Base-by-base conservation (phyloP, 2,888 invertebrate species). In the Cryptops parisi region DNA sequence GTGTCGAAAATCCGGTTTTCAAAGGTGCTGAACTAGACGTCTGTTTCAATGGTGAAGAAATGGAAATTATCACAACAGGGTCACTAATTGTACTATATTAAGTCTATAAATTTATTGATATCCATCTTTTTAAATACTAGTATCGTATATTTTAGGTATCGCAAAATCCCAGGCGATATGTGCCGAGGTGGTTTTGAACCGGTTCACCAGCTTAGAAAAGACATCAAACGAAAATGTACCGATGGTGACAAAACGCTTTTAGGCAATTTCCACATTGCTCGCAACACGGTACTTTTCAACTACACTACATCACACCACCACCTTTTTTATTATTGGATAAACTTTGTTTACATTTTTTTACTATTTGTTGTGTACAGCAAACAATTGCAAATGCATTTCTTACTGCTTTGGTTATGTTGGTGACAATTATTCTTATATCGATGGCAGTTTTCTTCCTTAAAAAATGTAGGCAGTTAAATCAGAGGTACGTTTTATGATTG, bases 91-190 rank as follows among this genome's bases (percentile, higher is more conserved):
- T 19, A 6, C 17, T 41, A 12, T 41, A 9, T 41, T 41, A 41
- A 41, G 17, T 17, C 6, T 41, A n/a, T n/a, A n/a, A n/a, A n/a
- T n/a, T n/a, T n/a, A n/a, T n/a, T n/a, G n/a, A 33, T 33, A 33
- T 15, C 33, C 33, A 33, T 33, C 15, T 33, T 9, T 15, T 33
- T 33, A 33, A 33, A n/a, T n/a, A n/a, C n/a, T n/a, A n/a, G n/a
- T 33, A 33, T 9, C 15, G 6, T 33, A 33, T 9, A 33, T 41
- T 46, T n/a, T 17, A 55, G 90, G 0, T 91, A 90, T 65, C 73
- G 82, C 17, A 84, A 83, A 67, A 83, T 90, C 49, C 76, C 81
- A 22, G 87, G 84, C 0, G 85, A 91, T 65, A 76, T 77, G 1
- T 93, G 93, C 65, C 68, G 73, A 2, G 80, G 77, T n/a, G 85